Percentiles rank a stretch among this genome's conserved stretches.
Conservation (phyloP, 2,113 vertebrate genomes). For the Ahaetulla prasina region DNA sequence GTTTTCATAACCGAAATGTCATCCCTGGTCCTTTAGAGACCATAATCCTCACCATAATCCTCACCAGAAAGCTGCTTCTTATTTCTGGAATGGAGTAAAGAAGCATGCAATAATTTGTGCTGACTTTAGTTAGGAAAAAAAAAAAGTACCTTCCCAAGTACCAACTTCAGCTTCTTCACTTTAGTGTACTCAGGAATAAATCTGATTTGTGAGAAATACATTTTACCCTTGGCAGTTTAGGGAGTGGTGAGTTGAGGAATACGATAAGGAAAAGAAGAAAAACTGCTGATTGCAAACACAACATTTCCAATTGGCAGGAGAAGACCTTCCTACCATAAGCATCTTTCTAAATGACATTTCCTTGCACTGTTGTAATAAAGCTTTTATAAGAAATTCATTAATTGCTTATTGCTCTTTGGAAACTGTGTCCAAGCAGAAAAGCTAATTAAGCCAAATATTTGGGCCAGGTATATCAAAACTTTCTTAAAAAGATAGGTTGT, state of each 20-base stretch:
- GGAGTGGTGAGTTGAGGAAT: neutral
- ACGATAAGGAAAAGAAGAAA: neutral
- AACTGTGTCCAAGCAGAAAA: neutral
- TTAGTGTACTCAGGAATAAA: neutral
- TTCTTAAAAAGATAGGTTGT: neutral
- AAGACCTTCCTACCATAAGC: neutral
- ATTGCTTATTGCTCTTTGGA: neutral
- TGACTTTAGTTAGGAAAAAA: neutral
- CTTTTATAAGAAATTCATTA: neutral
- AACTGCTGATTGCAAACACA: neutral
- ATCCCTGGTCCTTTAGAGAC: neutral
- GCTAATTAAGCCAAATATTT: neutral
- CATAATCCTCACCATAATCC: neutral
- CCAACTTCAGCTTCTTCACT: neutral
- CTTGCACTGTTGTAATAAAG: neutral
- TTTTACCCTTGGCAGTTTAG: slow-evolving; percentile 27
- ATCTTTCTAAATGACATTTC: neutral
- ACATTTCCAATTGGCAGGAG: slow-evolving; percentile 12
- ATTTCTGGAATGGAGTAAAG: neutral
- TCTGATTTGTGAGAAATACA: slow-evolving; percentile 8
- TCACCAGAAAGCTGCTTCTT: neutral
- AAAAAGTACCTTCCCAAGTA: slow-evolving; percentile 8
- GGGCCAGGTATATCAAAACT: neutral
- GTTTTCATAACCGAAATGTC: neutral
- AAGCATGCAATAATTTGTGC: neutral